Conservation (phyloP, 2,797 vertebrate genomes). For the Telmatherina bonti region DNA sequence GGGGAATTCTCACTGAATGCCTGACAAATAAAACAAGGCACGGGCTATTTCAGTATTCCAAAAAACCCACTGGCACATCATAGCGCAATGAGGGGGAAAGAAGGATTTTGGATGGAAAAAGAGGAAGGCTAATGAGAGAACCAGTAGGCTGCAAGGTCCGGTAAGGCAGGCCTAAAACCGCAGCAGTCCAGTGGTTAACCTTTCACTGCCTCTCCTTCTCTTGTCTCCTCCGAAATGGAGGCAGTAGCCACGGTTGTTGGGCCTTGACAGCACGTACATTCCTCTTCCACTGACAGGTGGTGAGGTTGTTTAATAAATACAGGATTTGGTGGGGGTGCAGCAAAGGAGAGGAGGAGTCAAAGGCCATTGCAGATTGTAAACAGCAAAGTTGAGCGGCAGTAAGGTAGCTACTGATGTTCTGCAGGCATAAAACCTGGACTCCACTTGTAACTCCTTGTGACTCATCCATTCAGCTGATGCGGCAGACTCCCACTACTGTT, state of each 20-base stretch:
- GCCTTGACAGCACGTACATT: conserved; percentile 60
- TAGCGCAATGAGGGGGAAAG: conserved; percentile 59
- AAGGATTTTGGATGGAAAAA: conserved; percentile 65
- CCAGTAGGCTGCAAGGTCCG: conserved; percentile 65
- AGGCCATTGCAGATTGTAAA: conserved; percentile 71
- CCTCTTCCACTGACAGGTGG: conserved; percentile 75
- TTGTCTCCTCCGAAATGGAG: conserved; percentile 57
- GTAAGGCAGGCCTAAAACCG: conserved; percentile 62
- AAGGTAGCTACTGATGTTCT: conserved; percentile 67
- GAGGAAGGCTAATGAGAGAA: conserved; percentile 72
- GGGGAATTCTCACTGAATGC: conserved; percentile 82
- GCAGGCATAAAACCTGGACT: conserved; percentile 37
- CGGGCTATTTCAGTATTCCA: conserved; percentile 78
- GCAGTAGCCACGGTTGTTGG: conserved; percentile 27
- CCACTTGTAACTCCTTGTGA: conserved; percentile 55
- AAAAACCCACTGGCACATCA: conserved; percentile 65
- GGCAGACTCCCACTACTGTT: conserved; percentile 28
- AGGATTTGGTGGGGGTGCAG: conserved; percentile 65
- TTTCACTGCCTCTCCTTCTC: conserved; percentile 65
- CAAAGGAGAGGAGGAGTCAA: conserved; percentile 48
- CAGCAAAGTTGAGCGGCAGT: conserved; percentile 62
- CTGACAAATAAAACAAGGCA: conserved; percentile 82
- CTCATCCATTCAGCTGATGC: conserved; percentile 40
- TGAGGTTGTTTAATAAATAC: conserved; percentile 80
- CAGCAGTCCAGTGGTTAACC: conserved; percentile 76